Percentiles rank a stretch among this genome's conserved stretches.
Conservation (phyloP, 2,797 vertebrate genomes). For the Sebastes oblongus region DNA sequence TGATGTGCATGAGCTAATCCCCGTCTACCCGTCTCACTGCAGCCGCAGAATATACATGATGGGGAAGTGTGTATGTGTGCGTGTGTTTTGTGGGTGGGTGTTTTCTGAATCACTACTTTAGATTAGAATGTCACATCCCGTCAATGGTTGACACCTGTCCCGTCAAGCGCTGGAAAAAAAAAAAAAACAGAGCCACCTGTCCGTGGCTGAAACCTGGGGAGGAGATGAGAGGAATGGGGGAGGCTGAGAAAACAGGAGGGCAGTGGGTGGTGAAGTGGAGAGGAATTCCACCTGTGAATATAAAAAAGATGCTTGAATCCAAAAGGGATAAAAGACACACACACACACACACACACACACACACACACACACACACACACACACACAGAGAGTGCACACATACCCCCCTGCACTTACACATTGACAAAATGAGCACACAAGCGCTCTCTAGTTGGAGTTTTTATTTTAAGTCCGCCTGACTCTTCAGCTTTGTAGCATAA, state of each 20-base stretch:
- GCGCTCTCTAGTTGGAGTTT: constrained; percentile 66
- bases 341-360: constrained; percentile 18
- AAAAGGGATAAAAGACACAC: constrained; percentile 58
- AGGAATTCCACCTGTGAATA: constrained; percentile 63
- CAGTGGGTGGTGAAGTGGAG: constrained; percentile 55
- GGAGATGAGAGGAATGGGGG: constrained; percentile 31
- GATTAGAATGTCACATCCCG: constrained; percentile 81
- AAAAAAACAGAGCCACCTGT: constrained; percentile 56
- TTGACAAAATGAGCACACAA: constrained; percentile 55
- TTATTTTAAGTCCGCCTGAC: constrained; percentile 74
- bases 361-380: not conserved
- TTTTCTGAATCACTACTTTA: constrained; percentile 62
- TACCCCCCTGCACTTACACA: constrained; percentile 11
- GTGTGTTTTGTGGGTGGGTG: not conserved
- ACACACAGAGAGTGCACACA: not conserved
- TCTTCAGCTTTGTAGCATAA: constrained; percentile 77
- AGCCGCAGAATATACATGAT: constrained; percentile 33
- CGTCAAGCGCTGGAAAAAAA: constrained; percentile 48
- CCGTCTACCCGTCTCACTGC: constrained; percentile 29
- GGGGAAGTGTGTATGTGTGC: constrained; percentile 5
- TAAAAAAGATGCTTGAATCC: constrained; percentile 60
- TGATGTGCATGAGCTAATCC: constrained; percentile 41
- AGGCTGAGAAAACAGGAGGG: constrained; percentile 38
- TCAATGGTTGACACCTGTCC: constrained; percentile 74
- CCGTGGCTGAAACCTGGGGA: constrained; percentile 36